phyloP scores from a whole-genome alignment of 1,140 invertebrate species.

The Drosophila miranda region DNA sequence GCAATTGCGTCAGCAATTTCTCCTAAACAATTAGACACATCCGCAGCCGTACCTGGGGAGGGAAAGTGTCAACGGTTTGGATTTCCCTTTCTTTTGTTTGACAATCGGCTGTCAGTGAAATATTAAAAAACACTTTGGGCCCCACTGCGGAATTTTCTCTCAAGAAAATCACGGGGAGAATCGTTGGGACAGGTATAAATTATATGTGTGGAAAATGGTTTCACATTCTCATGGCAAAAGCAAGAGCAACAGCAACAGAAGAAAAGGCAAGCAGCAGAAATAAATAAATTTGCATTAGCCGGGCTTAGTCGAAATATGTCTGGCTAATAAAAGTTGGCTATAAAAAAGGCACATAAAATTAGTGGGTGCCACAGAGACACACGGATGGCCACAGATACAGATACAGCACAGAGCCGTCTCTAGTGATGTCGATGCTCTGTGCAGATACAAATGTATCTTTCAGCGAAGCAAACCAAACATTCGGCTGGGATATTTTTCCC shows the following conservation, averaged over 20 bases:
- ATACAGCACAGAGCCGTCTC: background rate
- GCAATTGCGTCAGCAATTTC: slow-evolving; percentile 61
- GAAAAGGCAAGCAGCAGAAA: slow-evolving; percentile 40
- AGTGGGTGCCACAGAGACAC: slow-evolving; percentile 48
- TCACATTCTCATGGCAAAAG: slow-evolving; percentile 36
- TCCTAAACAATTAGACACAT: slow-evolving; percentile 23
- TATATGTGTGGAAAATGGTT: slow-evolving; percentile 55
- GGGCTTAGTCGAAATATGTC: slow-evolving; percentile 75
- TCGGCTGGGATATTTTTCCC: slow-evolving; percentile 48
- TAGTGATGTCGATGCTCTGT: slow-evolving; percentile 4
- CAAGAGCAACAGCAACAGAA: slow-evolving; percentile 11
- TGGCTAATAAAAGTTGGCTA: slow-evolving; percentile 76
- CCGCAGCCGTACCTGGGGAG: background rate
- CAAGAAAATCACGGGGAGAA: slow-evolving; percentile 40
- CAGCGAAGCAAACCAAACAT: slow-evolving; percentile 4
- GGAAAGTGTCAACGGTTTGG: slow-evolving; percentile 61
- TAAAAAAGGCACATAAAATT: slow-evolving; percentile 77
- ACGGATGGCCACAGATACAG: slow-evolving; percentile 6
- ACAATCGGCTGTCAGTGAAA: slow-evolving; percentile 77
- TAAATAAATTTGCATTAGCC: slow-evolving; percentile 80
- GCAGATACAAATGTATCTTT: slow-evolving; percentile 63
- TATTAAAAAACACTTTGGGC: slow-evolving; percentile 76
- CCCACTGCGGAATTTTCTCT: slow-evolving; percentile 28
- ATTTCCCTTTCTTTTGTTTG: slow-evolving; percentile 51
- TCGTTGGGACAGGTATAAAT: slow-evolving; percentile 51